phyloP scores from a whole-genome alignment of 2,888 invertebrate species.

The Nineta flava region DNA sequence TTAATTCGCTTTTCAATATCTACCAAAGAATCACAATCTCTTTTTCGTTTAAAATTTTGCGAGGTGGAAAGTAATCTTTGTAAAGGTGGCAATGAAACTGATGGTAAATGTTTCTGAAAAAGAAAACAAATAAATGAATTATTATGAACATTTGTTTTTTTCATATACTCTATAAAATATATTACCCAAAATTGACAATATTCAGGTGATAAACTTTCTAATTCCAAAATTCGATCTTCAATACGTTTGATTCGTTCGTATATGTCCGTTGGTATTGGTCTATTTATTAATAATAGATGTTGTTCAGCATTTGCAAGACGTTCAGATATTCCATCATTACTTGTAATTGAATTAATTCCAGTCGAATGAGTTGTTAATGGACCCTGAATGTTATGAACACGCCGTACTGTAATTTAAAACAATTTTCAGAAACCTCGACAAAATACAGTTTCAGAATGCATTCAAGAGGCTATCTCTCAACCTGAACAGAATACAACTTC shows the following conservation, averaged over 20 bases:
- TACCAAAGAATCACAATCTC: too few relatives aligned
- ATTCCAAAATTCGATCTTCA: constrained; percentile 53
- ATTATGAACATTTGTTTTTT: not conserved
- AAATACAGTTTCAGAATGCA: too few relatives aligned
- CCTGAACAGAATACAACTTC: too few relatives aligned
- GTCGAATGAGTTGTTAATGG: constrained; percentile 36
- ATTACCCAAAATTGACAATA: constrained; percentile 53
- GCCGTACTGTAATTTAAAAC: constrained; percentile 35
- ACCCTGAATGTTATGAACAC: constrained; percentile 53
- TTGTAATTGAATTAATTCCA: constrained; percentile 19
- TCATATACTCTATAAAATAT: not conserved
- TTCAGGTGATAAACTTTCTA: constrained; percentile 68
- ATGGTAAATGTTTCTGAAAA: not conserved
- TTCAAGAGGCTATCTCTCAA: too few relatives aligned
- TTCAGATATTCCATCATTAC: constrained; percentile 43
- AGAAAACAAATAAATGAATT: too few relatives aligned
- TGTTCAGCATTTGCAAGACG: constrained; percentile 47
- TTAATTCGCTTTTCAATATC: too few relatives aligned
- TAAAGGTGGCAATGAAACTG: not conserved
- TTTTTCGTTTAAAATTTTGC: not conserved
- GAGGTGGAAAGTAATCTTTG: not conserved
- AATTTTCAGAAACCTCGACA: too few relatives aligned
- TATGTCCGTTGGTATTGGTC: constrained; percentile 43
- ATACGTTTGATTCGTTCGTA: constrained; percentile 52
- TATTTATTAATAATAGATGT: constrained; percentile 32